These are phyloP conservation scores for Harmothoe impar DNA, from an alignment of 2,888 invertebrate species.

Conservation along the genomic window DNA sequence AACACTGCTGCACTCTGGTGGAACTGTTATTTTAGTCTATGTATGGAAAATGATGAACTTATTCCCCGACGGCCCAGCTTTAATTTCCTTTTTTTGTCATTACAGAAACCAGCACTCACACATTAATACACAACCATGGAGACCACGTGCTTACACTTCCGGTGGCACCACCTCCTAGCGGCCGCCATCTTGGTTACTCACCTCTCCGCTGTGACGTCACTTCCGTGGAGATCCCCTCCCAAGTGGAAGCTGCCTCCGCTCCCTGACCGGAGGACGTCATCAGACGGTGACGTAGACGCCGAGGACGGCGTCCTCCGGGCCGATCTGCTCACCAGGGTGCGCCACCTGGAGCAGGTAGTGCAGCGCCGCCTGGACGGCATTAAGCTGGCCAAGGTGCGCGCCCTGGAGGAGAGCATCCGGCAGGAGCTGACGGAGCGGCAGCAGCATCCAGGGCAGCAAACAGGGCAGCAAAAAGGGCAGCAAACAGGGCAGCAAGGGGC, in stretches of 20 bases:
- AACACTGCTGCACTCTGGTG: too few species aligned
- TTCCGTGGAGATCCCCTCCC: constrained; percentile 54
- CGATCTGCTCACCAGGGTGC: constrained; percentile 17
- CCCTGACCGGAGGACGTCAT: neutral
- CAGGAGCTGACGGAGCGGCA: neutral
- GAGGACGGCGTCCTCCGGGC: too few species aligned
- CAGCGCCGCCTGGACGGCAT: constrained; percentile 14
- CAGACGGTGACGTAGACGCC: neutral
- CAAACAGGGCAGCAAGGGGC: neutral
- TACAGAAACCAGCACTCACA: neutral
- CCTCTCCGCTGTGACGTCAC: constrained; percentile 53
- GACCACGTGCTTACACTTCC: neutral
- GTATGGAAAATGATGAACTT: too few species aligned
- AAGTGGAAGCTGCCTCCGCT: constrained; percentile 48
- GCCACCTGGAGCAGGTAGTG: constrained; percentile 36
- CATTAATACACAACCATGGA: neutral
- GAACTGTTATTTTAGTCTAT: too few species aligned
- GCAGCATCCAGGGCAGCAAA: neutral
- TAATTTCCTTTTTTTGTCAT: neutral
- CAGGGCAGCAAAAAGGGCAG: neutral
- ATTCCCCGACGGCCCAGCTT: too few species aligned
- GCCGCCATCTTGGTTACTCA: neutral
- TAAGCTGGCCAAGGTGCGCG: neutral
- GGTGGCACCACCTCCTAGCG: neutral
- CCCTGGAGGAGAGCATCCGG: neutral